These are phyloP conservation scores for Myotis myotis DNA, from an alignment of 2,797 vertebrate genomes.

Conservation along the genomic window DNA sequence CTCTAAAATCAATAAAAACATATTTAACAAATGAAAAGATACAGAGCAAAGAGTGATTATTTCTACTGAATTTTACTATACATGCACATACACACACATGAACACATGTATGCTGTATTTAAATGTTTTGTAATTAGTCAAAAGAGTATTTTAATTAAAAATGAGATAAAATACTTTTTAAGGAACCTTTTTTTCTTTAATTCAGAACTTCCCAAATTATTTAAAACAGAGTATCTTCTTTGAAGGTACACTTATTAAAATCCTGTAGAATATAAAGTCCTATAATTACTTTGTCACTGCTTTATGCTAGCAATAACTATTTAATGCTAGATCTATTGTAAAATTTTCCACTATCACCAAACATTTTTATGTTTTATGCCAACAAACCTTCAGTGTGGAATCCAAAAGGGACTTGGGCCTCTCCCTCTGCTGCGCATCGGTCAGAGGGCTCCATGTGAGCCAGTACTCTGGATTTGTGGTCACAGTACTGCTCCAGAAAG, in stretches of 20 bases:
- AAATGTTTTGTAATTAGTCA: background rate
- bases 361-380: slow-evolving; percentile 20
- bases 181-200: background rate
- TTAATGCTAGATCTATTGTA: background rate
- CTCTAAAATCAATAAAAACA: too few relatives aligned
- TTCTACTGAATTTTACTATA: background rate
- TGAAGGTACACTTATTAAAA: background rate
- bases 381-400: slow-evolving; percentile 84
- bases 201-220: background rate
- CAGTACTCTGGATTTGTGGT: slow-evolving; percentile 91
- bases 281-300: background rate
- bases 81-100: background rate
- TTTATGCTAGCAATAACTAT: background rate
- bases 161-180: background rate
- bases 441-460: slow-evolving; percentile 90
- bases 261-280: background rate
- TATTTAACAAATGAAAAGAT: background rate
- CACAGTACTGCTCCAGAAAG: slow-evolving; percentile 93
- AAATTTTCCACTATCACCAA: background rate
- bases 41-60: background rate
- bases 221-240: background rate
- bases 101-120: background rate
- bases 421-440: slow-evolving; percentile 73
- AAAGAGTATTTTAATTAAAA: background rate
- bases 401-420: slow-evolving; percentile 78